Evolutionary conservation across 2,797 vertebrate genomes (phyloP), one percentile per base, ranked within the genome.

Genomic region (Melanotaenia parkinsoni): DNA sequence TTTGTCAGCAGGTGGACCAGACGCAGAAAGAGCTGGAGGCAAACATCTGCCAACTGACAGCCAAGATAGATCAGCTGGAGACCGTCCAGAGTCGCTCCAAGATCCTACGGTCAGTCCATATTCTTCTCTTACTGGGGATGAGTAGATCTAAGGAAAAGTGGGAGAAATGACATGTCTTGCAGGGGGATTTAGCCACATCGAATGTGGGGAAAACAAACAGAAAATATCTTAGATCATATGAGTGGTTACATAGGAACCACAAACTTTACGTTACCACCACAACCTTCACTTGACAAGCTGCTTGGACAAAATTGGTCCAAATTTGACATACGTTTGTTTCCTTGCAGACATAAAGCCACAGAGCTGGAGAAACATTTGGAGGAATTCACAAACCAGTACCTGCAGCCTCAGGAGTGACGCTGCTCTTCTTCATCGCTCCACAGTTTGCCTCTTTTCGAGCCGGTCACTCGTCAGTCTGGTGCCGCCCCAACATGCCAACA

Each of bases 341-440:
- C 10, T 79, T 70, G 85, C 93, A 99, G 98, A 89, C 97, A 98
- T 88, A 98, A 98, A 95, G 97, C 98, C 16, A 94, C 97, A 56
- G 94, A 90, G 20, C 92, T 99, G 78, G 97, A 99, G 93, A 93
- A 77, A 0, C 94, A 98, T 81, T 87, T 99, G 91, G 96, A 98
- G 88, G 89, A 74, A 64, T 99, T 99, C 90, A 95, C 95, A 12
- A 94, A 93, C 67, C 94, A 96, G 82, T 99, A 99, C 87, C 95
- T 99, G 67, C 94, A 92, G 73, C 95, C 93, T 84, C 89, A 90
- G 63, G 87, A 91, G 65, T 95, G 88, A 94, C 53, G 59, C 4
- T 22, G 12, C 57, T 58, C 63, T 14, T 56, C 69, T 37, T 74
- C 66, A n/a, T 50, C 53, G 1, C 57, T 14, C 60, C 63, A 38